Evolutionary conservation across 2,113 vertebrate species (phyloP), one percentile per base, ranked within the genome.

Genomic region (Lota lota): DNA sequence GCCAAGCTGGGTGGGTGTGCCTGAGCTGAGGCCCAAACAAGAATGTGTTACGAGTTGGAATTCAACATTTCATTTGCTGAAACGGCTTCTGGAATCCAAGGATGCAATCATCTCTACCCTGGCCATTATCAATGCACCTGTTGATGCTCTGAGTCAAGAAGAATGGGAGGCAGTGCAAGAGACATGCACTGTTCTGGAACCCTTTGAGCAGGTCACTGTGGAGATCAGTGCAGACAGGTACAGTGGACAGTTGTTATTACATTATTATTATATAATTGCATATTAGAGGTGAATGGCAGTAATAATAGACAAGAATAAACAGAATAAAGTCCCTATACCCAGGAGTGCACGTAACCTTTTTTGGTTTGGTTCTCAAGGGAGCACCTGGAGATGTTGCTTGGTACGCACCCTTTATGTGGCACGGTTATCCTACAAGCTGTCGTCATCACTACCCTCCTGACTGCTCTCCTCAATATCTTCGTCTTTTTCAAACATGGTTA

Each of bases 141-240:
- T 77, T 66, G 67, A 60, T 66, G 5, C 63, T 67, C 63, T 72
- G 5, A 58, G 61, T 21, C 63, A 66, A 76, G 77, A 68, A 14
- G 69, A 75, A 66, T 79, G 62, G 69, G 58, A 69, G 56, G 21
- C 15, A 11, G 1, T 76, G 53, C 5, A 63, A 18, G 70, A 76
- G 78, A 22, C 21, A 5, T 68, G 67, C 59, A 67, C 3, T 4
- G 22, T 79, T 28, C 68, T 76, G 69, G 63, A 76, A 12, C 74
- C 67, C 8, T 74, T 77, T 70, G 67, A 77, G 63, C n/a, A 80
- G 56, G 71, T 80, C 22, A 71, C 70, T 51, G 57, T 75, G 50
- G 74, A 71, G 64, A 77, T 77, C 36, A 64, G 57, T 65, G 54
- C 50, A 68, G 67, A 69, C 3, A 76, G 70, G 73, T 79, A 76